A percentile compares a stretch with the other conserved stretches of the same genome.
Evolutionary conservation across 2,113 vertebrate species (phyloP).

Genomic region (Crotophaga sulcirostris): DNA sequence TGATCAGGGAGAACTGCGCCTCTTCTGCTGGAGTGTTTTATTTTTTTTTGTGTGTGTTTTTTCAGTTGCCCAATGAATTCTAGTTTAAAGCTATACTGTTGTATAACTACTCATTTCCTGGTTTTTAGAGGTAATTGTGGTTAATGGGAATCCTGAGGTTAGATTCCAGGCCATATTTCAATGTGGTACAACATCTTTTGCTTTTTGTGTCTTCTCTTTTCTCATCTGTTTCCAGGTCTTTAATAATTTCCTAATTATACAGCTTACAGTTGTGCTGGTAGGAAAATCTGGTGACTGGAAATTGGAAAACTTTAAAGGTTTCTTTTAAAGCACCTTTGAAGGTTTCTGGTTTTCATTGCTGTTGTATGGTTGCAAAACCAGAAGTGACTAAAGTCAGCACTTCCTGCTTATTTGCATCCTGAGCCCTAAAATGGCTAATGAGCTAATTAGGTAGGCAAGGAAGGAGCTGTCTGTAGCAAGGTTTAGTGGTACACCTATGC

Average conservation of each 20-base stretch:
- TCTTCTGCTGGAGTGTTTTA: background rate
- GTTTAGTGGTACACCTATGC: background rate
- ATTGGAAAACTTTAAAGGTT: background rate
- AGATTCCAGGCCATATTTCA: background rate
- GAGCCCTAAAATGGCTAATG: background rate
- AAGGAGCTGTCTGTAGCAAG: background rate
- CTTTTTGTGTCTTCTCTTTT: background rate
- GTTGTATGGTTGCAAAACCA: background rate
- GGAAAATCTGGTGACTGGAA: background rate
- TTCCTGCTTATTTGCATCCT: background rate
- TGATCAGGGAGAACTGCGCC: background rate
- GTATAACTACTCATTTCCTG: background rate
- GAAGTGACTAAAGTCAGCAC: background rate
- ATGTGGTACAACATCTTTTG: background rate
- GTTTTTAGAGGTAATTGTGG: background rate
- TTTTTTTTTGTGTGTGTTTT: background rate
- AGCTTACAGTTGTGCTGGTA: background rate
- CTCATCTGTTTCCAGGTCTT: background rate
- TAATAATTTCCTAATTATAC: background rate
- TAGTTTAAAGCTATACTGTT: background rate
- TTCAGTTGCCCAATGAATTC: background rate
- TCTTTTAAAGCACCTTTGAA: background rate
- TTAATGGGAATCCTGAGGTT: background rate
- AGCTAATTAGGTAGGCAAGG: background rate
- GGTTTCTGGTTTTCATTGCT: background rate